Percentiles rank a stretch among this genome's conserved stretches.
Conservation (phyloP, 2,888 invertebrate genomes). For the Ophioninae sp. region DNA sequence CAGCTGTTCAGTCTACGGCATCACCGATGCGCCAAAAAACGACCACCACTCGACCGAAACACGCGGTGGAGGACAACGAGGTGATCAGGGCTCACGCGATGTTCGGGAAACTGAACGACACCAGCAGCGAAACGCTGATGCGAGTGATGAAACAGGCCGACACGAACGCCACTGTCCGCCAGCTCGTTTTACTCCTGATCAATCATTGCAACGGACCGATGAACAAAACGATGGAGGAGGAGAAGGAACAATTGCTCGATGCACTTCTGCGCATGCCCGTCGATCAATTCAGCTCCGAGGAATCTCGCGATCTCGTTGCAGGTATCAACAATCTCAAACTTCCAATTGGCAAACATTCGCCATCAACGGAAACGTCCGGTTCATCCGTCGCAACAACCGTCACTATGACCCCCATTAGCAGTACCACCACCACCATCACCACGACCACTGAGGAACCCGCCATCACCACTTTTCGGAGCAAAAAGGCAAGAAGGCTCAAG, state of each 20-base stretch:
- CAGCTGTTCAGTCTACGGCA: constrained; percentile 41
- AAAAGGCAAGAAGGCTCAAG: constrained; percentile 75
- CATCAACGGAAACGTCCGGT: constrained; percentile 56
- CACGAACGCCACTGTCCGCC: constrained; percentile 88
- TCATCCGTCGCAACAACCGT: constrained; percentile 61
- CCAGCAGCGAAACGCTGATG: constrained; percentile 88
- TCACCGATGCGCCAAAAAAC: constrained; percentile 9
- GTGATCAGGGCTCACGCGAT: constrained; percentile 89
- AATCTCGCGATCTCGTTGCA: constrained; percentile 78
- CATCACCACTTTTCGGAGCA: constrained; percentile 74
- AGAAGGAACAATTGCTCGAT: constrained; percentile 86
- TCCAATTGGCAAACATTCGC: constrained; percentile 68
- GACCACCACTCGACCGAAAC: constrained; percentile 39
- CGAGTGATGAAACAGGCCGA: constrained; percentile 92
- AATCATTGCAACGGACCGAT: constrained; percentile 89
- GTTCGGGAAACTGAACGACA: constrained; percentile 88
- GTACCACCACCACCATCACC: constrained; percentile 64
- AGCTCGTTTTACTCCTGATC: constrained; percentile 88
- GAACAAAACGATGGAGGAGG: constrained; percentile 87
- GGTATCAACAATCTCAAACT: constrained; percentile 73
- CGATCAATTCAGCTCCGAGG: constrained; percentile 77
- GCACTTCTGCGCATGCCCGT: constrained; percentile 87
- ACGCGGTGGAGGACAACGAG: constrained; percentile 83
- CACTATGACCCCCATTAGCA: constrained; percentile 63
- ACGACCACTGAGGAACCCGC: constrained; percentile 68